These are phyloP conservation scores for Sebastes matsubarae DNA, from an alignment of 2,797 vertebrate species.

Conservation along the genomic window DNA sequence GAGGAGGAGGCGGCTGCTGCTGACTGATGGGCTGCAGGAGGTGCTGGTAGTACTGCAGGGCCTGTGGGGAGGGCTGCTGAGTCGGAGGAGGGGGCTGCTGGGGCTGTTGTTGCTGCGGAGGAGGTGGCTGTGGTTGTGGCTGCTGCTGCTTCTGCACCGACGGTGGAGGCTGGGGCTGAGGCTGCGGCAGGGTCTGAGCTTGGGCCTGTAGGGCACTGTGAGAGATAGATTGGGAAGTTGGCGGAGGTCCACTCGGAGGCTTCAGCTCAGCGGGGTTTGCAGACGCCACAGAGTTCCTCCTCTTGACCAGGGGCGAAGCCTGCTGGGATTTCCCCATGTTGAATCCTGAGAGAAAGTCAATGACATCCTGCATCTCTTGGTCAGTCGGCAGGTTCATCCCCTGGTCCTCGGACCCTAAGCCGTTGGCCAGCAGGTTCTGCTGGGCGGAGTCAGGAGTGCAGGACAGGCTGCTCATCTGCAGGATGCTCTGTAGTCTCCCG, in stretches of 20 bases:
- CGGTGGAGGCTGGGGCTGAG: constrained; percentile 73
- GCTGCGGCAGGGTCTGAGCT: constrained; percentile 82
- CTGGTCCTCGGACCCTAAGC: constrained; percentile 90
- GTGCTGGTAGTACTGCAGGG: constrained; percentile 94
- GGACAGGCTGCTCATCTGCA: constrained; percentile 88
- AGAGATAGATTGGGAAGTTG: constrained; percentile 82
- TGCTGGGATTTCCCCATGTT: constrained; percentile 99
- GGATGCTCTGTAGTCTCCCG: constrained; percentile 87
- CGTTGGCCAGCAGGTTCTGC: constrained; percentile 85
- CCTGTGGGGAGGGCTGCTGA: constrained; percentile 79
- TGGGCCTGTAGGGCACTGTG: constrained; percentile 84
- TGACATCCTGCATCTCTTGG: constrained; percentile 99
- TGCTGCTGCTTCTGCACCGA: constrained; percentile 61
- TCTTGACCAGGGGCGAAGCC: constrained; percentile 92
- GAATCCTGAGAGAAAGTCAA: constrained; percentile 98
- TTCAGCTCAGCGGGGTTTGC: constrained; percentile 90
- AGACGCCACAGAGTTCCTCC: constrained; percentile 93
- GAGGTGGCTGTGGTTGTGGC: constrained; percentile 63
- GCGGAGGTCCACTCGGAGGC: constrained; percentile 81
- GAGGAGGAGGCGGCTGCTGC: constrained; percentile 79
- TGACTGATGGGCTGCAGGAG: constrained; percentile 92
- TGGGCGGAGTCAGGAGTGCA: constrained; percentile 82
- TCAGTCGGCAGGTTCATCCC: constrained; percentile 98
- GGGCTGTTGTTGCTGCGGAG: constrained; percentile 64
- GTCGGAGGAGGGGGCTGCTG: constrained; percentile 62